Conservation (phyloP, 2,113 vertebrate species). For the Herpailurus yagouaroundi region DNA sequence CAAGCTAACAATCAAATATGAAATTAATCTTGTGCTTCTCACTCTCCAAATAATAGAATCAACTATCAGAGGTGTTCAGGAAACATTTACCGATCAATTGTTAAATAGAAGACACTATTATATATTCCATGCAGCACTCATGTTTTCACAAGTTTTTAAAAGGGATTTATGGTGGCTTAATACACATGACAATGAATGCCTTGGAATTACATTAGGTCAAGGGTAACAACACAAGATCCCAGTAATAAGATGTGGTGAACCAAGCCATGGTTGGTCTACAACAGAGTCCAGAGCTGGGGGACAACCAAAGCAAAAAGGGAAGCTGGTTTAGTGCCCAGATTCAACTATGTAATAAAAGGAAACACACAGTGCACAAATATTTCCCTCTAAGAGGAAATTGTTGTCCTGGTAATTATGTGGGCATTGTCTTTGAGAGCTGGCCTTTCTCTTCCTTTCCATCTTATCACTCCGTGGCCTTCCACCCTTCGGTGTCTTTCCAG, state of each 20-base stretch:
- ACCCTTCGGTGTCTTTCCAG: background rate
- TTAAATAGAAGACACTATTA: background rate
- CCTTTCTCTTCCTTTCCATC: background rate
- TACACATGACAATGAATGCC: background rate
- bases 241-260: background rate
- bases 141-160: background rate
- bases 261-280: background rate
- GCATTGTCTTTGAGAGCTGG: background rate
- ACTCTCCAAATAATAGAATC: constrained; percentile 13
- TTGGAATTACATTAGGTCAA: background rate
- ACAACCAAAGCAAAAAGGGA: background rate
- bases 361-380: background rate
- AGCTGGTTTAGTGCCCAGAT: background rate
- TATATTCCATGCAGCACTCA: background rate
- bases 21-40: background rate
- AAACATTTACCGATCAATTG: background rate
- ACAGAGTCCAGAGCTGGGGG: background rate
- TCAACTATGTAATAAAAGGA: background rate
- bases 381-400: background rate
- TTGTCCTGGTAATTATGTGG: background rate
- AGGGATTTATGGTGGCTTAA: background rate
- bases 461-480: background rate
- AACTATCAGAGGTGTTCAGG: background rate
- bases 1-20: constrained; percentile 11
- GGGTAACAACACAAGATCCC: background rate